Base-by-base conservation (phyloP, 2,888 invertebrate species). In the Macrophya alboannulata region DNA sequence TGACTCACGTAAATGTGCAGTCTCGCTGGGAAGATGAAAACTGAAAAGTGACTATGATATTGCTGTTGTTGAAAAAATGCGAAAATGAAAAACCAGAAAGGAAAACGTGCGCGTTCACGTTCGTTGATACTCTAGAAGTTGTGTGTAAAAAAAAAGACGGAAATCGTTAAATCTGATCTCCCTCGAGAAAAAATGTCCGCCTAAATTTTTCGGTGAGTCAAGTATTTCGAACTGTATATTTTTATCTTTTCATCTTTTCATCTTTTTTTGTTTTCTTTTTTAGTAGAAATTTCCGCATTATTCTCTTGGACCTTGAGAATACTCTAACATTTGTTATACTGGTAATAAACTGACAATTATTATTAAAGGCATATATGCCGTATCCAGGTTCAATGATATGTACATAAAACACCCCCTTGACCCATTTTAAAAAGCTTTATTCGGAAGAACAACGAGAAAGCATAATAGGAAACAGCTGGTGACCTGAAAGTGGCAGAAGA, bases 381-480 rank as follows among this genome's bases (percentile, higher is more conserved):
- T 72, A 40, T 40, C 72, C 45, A 21, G 40, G 71, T 72, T 72
- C 10, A 72, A 72, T 72, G 72, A 40, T 72, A 45, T 10, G 43
- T 45, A 45, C 43, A 72, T 40, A 21, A 72, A 72, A 72, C 72
- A 72, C 45, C 43, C 21, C 25, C 40, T 72, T 45, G 45, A 72
- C 72, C 72, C 72, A 72, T 72, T 74, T 74, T 21, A 9, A 74
- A 31, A 45, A 45, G 72, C 72, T 74, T 45, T 45, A 74, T 74
- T 74, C 21, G 72, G 17, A 74, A 25, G 43, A 45, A 74, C 40
- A 74, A 45, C 43, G 72, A 21, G 72, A 45, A 37, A 68, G 37
- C 37, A 68, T 68, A 68, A 25, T 68, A 68, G 37, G 37, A 68
- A 68, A 68, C 68, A 68, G 43, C 45, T 25, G 72, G 72, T 74